Percentiles rank a stretch among this genome's conserved stretches.
Evolutionary conservation across 53 echinoderm and acorn worm species (phyloP).

Genomic region (Mesocentrotus franciscanus): DNA sequence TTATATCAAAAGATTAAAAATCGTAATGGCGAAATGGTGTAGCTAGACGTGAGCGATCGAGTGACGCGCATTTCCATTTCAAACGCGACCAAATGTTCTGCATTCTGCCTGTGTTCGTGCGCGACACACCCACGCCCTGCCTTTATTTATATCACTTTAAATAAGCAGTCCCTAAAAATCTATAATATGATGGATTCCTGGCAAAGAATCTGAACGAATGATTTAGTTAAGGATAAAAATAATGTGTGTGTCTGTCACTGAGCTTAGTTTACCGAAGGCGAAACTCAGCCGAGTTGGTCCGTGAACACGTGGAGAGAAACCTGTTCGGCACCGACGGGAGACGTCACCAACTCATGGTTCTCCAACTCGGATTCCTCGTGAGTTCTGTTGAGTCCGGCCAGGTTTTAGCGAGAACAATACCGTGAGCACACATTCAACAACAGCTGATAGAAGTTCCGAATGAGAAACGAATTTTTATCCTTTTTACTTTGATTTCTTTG

Average conservation of each 20-base stretch:
- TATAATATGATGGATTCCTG: not conserved
- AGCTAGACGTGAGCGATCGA: not conserved
- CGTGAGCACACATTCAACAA: constrained; percentile 34
- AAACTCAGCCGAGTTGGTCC: not conserved
- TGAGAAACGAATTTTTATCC: constrained; percentile 1
- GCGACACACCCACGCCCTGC: not conserved
- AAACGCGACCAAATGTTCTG: not conserved
- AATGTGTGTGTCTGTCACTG: not conserved
- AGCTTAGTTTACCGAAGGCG: constrained; percentile 52
- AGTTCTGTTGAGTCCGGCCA: not conserved
- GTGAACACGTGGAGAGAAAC: not conserved
- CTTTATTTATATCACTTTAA: not conserved
- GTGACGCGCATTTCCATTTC: not conserved
- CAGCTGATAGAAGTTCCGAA: constrained; percentile 48
- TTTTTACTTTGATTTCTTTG: constrained; percentile 28
- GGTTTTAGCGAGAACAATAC: not conserved
- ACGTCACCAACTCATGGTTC: not conserved
- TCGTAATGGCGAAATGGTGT: not conserved
- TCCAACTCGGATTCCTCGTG: not conserved
- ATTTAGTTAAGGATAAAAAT: not conserved
- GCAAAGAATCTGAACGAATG: not conserved
- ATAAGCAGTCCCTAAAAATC: not conserved
- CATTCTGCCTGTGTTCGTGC: not conserved
- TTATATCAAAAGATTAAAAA: not conserved
- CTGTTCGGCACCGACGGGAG: not conserved